These are phyloP conservation scores for Hanleya hanleyi DNA, from an alignment of 2,888 invertebrate genomes.

Conservation along the genomic window DNA sequence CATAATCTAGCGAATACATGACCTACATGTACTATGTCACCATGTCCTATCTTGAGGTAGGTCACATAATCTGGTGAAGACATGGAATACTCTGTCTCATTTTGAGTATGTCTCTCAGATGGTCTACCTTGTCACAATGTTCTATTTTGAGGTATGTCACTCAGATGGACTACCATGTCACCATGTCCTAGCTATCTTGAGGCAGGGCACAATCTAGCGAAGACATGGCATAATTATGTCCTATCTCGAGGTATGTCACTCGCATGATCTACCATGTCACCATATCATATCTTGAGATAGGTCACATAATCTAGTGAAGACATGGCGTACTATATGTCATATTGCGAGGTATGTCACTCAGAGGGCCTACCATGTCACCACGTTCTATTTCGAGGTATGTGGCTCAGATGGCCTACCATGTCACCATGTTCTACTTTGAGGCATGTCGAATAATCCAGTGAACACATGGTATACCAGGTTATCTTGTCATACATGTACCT, in stretches of 20 bases:
- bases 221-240: too few relatives aligned
- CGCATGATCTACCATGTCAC: conserved; percentile 77
- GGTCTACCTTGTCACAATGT: conserved; percentile 80
- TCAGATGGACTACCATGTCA: not conserved
- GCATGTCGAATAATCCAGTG: too few relatives aligned
- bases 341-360: conserved; percentile 77
- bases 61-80: too few relatives aligned
- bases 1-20: not conserved
- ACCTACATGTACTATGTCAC: not conserved
- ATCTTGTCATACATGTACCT: too few relatives aligned
- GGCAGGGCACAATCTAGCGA: too few relatives aligned
- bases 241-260: too few relatives aligned
- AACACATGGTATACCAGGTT: too few relatives aligned
- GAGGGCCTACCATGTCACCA: conserved; percentile 76
- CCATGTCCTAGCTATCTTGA: too few relatives aligned
- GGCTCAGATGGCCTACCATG: not conserved
- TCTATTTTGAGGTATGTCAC: conserved; percentile 84
- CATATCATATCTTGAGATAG: conserved; percentile 90
- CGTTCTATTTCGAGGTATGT: conserved; percentile 90
- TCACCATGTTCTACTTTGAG: too few relatives aligned
- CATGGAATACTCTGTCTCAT: too few relatives aligned
- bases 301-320: not conserved
- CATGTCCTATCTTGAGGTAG: too few relatives aligned
- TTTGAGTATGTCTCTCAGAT: conserved; percentile 77
- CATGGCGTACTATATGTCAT: not conserved